Evolutionary conservation across 53 echinoderm and acorn worm species (phyloP), one percentile per base, ranked within the genome.

Genomic region (Pentamera pediparva): DNA sequence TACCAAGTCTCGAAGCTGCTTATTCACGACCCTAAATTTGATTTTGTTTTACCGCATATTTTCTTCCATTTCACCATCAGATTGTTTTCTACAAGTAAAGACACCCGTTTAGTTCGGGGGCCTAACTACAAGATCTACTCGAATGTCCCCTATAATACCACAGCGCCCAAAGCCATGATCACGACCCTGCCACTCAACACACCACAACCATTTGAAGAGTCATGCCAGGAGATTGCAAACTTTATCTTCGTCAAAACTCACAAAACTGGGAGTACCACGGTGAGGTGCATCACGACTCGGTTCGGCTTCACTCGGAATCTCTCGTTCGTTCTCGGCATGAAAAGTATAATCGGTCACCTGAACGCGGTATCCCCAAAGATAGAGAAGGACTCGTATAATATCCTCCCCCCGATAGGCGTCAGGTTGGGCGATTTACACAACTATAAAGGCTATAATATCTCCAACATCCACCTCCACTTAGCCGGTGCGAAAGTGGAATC

Each of bases 201-300:
- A n/a, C n/a, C n/a, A n/a, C n/a, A n/a, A n/a, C n/a, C n/a, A n/a
- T n/a, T n/a, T n/a, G 65, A 65, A 7, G 39, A 20, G 3, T 5
- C 19, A n/a, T 65, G 65, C 19, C 6, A 36, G 13, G 65, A 39
- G 25, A 65, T 41, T 37, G 13, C 39, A 25, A 86, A 86, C 48
- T 56, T 86, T 20, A 75, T 65, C 19, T 86, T 81, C 33, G 60
- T 81, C 19, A 86, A 86, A 36, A 86, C 80, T 0, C 86, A 79
- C 45, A 86, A 86, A 39, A 86, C 86, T 0, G 86, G 81, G 7
- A 76, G 86, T 35, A 81, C 86, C n/a, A 86, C 86, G 10, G 4
- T 86, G 19, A 37, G 41, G 7, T 57, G 54, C 20, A 37, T 86
- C 3, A 54, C 82, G 6, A 69, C 76, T 43, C 71, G 82, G 2